A percentile compares a stretch with the other conserved stretches of the same genome.
Evolutionary conservation across 1,140 invertebrate genomes (phyloP).

Genomic region (Diabrotica undecimpunctata): DNA sequence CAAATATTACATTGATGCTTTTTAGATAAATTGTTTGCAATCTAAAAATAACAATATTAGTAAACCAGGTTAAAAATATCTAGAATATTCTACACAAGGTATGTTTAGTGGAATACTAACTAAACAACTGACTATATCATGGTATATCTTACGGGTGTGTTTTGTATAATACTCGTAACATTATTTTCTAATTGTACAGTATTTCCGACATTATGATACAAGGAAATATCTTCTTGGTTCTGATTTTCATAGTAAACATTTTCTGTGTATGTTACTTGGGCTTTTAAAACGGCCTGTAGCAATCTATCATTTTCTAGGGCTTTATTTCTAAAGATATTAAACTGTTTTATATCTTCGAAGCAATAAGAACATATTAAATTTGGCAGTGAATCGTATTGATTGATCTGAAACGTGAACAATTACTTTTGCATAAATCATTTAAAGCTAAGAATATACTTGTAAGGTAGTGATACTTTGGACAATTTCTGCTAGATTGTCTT

Average conservation of each 20-base stretch:
- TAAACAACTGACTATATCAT: too few relatives aligned
- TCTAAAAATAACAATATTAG: too few relatives aligned
- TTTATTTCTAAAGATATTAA: background rate
- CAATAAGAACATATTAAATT: background rate
- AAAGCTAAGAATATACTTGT: background rate
- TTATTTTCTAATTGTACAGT: background rate
- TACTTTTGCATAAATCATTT: background rate
- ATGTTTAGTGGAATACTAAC: too few relatives aligned
- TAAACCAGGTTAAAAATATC: too few relatives aligned
- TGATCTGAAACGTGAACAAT: background rate
- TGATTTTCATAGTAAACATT: background rate
- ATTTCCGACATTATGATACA: background rate
- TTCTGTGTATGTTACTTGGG: background rate
- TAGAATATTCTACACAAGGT: too few relatives aligned
- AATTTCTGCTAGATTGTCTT: background rate
- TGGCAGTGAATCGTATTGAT: background rate
- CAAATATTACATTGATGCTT: constrained; percentile 15
- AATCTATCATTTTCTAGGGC: background rate
- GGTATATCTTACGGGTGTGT: background rate
- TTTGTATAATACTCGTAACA: background rate
- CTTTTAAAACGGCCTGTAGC: background rate
- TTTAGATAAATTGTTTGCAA: too few relatives aligned
- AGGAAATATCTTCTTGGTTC: too few relatives aligned
- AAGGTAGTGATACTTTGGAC: background rate
- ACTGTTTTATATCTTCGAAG: background rate